These are phyloP conservation scores for Prietella phreatophila DNA, from an alignment of 2,113 vertebrate genomes.

Conservation along the genomic window DNA sequence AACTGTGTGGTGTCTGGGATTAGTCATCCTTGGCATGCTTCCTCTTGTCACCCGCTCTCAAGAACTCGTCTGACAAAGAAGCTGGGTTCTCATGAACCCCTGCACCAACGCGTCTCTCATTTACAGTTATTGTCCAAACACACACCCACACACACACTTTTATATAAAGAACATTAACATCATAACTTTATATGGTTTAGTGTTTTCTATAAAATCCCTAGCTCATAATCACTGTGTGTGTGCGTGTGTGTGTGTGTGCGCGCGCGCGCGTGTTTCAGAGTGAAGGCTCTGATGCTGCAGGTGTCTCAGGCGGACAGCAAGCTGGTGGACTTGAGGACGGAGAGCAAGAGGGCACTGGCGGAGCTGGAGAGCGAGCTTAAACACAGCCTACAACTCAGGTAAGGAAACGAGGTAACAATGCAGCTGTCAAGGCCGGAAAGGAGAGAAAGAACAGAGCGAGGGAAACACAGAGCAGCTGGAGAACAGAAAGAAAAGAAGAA, in stretches of 20 bases:
- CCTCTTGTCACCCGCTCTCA: not conserved
- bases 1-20: slow-evolving; percentile 32
- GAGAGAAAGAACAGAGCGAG: not conserved
- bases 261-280: slow-evolving; percentile 69
- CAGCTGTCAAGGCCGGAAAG: not conserved
- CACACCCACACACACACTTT: slow-evolving; percentile 21
- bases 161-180: slow-evolving; percentile 37
- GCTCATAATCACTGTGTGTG: slow-evolving; percentile 53
- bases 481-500: slow-evolving; percentile 33
- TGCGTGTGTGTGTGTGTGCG: slow-evolving; percentile 49
- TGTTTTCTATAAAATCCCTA: slow-evolving; percentile 20
- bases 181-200: slow-evolving; percentile 15
- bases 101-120: slow-evolving; percentile 15
- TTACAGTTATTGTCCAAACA: not conserved
- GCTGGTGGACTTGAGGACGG: slow-evolving; percentile 62
- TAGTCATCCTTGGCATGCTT: slow-evolving; percentile 35
- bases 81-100: slow-evolving; percentile 21
- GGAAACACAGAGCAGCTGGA: slow-evolving; percentile 1
- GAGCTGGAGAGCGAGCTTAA: slow-evolving; percentile 69
- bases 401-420: slow-evolving; percentile 55
- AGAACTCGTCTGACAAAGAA: slow-evolving; percentile 8
- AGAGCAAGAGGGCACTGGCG: slow-evolving; percentile 61
- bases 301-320: slow-evolving; percentile 69
- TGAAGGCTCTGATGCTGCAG: slow-evolving; percentile 63
- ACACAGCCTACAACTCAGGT: slow-evolving; percentile 74